Conservation (phyloP, 2,888 invertebrate genomes). For the Bursaphelenchus okinawaensis region DNA sequence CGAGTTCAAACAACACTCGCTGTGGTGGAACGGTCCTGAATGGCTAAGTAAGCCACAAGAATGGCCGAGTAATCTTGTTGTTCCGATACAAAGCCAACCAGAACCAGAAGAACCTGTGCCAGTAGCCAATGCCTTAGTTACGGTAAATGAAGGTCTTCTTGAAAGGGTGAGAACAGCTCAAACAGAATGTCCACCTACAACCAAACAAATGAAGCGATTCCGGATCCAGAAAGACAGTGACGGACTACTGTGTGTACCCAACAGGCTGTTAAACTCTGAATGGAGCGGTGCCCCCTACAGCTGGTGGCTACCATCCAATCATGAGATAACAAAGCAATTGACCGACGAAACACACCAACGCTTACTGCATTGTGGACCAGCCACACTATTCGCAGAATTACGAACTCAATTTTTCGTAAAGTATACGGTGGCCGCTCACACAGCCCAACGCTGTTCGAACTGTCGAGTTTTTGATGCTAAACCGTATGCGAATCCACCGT, state of each 20-base stretch:
- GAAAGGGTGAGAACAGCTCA: neutral
- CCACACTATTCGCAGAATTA: neutral
- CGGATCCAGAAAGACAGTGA: neutral
- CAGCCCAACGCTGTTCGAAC: slow-evolving; percentile 1
- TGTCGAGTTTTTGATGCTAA: slow-evolving; percentile 1
- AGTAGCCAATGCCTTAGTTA: neutral
- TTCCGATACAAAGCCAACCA: neutral
- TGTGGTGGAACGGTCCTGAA: slow-evolving; percentile 10
- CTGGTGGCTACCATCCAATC: neutral
- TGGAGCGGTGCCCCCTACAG: neutral
- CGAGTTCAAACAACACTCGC: neutral
- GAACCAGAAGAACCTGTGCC: neutral
- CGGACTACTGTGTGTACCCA: neutral
- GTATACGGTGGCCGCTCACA: neutral
- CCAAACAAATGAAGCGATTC: neutral
- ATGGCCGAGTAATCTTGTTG: neutral
- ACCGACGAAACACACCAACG: neutral
- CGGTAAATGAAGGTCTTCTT: neutral
- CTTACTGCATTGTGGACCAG: slow-evolving; percentile 10
- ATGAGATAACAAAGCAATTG: neutral
- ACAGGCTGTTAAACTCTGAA: neutral
- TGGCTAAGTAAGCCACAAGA: neutral
- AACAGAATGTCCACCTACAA: neutral
- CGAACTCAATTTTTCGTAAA: slow-evolving; percentile 1
- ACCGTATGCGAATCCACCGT: slow-evolving; percentile 15